Conservation (phyloP, 2,888 invertebrate genomes). For the Galerucella nymphaeae region DNA sequence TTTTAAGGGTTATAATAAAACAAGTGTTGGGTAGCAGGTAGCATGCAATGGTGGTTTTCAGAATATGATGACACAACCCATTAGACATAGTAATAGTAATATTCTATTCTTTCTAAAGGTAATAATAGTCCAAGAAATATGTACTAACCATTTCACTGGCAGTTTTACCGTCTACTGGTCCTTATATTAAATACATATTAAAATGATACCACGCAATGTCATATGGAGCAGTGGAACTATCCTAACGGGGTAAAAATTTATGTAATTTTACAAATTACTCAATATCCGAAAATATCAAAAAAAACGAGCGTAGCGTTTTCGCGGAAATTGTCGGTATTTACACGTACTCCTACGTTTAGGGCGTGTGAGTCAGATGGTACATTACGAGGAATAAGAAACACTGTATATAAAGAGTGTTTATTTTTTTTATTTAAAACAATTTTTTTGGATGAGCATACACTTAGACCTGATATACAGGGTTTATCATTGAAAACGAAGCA, state of each 20-base stretch:
- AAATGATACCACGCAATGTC: too few species aligned
- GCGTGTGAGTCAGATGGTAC: neutral
- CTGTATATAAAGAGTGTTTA: neutral
- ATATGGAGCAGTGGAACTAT: too few species aligned
- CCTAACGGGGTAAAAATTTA: neutral
- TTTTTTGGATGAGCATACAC: too few species aligned
- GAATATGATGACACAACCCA: neutral
- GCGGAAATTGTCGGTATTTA: neutral
- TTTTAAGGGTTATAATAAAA: neutral
- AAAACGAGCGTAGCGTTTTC: neutral
- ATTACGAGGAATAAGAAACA: neutral
- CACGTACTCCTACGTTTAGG: neutral
- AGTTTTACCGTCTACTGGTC: too few species aligned
- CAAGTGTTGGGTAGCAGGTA: neutral
- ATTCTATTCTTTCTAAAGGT: too few species aligned
- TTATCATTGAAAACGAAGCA: too few species aligned
- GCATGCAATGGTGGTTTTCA: neutral
- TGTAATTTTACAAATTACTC: slow-evolving; percentile 4
- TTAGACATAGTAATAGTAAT: neutral
- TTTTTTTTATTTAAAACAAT: neutral
- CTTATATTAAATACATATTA: too few species aligned
- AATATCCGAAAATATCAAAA: slow-evolving; percentile 1
- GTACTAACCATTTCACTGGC: too few species aligned
- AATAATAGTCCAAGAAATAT: too few species aligned
- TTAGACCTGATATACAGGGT: too few species aligned